A percentile compares a stretch with the other conserved stretches of the same genome.
Conservation (phyloP, 2,797 vertebrate genomes). For the Arremon brunneinucha region DNA sequence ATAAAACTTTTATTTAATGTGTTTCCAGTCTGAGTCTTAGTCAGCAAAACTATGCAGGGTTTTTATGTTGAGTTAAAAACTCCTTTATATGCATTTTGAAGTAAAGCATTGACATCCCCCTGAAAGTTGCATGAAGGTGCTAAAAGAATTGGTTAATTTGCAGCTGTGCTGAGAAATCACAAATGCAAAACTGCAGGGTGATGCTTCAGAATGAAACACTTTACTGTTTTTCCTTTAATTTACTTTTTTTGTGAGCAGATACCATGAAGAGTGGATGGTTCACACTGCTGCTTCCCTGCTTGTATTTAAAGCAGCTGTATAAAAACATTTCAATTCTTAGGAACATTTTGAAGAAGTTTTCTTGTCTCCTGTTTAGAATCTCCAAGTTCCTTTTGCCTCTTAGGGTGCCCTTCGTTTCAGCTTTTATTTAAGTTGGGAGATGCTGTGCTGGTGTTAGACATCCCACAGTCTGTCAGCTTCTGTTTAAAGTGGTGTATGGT, state of each 20-base stretch:
- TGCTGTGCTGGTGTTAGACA: background rate
- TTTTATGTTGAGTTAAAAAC: background rate
- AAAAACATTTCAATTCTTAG: background rate
- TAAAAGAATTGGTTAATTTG: background rate
- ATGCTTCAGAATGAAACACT: background rate
- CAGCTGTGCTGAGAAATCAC: background rate
- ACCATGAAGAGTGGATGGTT: background rate
- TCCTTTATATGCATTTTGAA: background rate
- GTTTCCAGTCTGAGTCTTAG: conserved; percentile 8
- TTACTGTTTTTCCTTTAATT: background rate
- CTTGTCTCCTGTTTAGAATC: background rate
- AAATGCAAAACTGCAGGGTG: background rate
- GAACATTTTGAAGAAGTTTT: background rate
- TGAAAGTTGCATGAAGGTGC: background rate
- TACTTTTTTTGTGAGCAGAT: background rate
- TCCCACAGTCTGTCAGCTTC: conserved; percentile 33
- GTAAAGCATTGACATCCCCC: background rate
- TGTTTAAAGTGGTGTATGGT: conserved; percentile 5
- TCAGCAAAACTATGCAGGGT: background rate
- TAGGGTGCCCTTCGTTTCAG: background rate
- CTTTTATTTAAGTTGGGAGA: background rate
- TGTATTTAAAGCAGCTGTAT: background rate
- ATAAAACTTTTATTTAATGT: conserved; percentile 8
- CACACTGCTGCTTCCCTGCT: background rate
- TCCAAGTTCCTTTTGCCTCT: background rate